Conservation (phyloP, 2,113 vertebrate genomes). For the Bubo blakistoni region DNA sequence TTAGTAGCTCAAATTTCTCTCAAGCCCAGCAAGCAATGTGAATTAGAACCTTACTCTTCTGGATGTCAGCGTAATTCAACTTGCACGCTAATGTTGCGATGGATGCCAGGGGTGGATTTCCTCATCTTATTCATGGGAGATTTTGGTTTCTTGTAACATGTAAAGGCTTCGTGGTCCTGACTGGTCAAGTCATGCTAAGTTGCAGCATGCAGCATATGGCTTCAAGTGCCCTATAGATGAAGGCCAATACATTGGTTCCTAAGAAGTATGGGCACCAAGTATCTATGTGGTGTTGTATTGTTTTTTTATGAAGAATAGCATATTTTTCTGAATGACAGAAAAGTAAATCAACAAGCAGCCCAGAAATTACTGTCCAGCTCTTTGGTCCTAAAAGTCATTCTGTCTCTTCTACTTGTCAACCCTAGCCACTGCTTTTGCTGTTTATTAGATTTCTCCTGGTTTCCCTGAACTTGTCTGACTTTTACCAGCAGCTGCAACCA, state of each 20-base stretch:
- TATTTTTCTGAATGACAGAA: background rate
- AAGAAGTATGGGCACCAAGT: background rate
- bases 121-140: background rate
- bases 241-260: background rate
- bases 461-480: background rate
- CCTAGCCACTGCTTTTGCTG: background rate
- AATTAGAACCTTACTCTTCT: background rate
- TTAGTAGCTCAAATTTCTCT: constrained; percentile 12
- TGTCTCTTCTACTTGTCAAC: background rate
- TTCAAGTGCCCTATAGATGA: background rate
- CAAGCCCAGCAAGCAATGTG: background rate
- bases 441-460: background rate
- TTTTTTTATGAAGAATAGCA: background rate
- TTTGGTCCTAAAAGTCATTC: background rate
- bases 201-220: background rate
- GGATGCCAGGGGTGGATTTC: background rate
- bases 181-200: background rate
- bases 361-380: background rate
- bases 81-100: background rate
- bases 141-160: background rate
- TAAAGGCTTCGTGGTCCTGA: background rate
- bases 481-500: background rate
- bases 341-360: background rate
- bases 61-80: background rate
- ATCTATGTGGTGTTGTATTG: background rate